Evolutionary conservation across 2,113 vertebrate genomes (phyloP).

Genomic region (Glaucidium brasilianum): DNA sequence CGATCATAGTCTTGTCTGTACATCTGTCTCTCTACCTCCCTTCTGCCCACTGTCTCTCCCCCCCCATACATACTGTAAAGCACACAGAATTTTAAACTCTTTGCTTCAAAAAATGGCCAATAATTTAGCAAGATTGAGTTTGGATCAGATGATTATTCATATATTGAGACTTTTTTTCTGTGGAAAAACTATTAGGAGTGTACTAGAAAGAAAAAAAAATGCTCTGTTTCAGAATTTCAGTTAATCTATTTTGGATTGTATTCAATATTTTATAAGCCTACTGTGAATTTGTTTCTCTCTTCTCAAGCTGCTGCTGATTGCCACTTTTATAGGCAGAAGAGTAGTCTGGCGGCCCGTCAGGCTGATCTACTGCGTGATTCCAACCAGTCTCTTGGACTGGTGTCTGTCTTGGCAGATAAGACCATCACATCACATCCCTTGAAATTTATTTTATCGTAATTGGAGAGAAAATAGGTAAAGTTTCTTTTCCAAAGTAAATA

Average conservation of each 20-base stretch:
- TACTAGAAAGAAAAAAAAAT: background rate
- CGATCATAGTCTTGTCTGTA: background rate
- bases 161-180: background rate
- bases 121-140: background rate
- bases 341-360: background rate
- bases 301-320: background rate
- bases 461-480: background rate
- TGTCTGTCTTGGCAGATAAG: background rate
- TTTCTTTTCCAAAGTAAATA: slow-evolving; percentile 11
- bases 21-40: background rate
- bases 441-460: background rate
- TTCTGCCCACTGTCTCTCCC: background rate
- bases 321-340: background rate
- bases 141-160: background rate
- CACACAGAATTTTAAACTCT: background rate
- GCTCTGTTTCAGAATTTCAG: background rate
- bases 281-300: background rate
- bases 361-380: background rate
- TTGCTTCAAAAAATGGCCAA: background rate
- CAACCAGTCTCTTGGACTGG: background rate
- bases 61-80: rapidly evolving
- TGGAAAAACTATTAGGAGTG: background rate
- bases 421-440: background rate
- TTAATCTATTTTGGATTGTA: background rate
- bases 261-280: background rate